phyloP scores from a whole-genome alignment of 2,888 invertebrate genomes.

The Dermolepida albohirtum region DNA sequence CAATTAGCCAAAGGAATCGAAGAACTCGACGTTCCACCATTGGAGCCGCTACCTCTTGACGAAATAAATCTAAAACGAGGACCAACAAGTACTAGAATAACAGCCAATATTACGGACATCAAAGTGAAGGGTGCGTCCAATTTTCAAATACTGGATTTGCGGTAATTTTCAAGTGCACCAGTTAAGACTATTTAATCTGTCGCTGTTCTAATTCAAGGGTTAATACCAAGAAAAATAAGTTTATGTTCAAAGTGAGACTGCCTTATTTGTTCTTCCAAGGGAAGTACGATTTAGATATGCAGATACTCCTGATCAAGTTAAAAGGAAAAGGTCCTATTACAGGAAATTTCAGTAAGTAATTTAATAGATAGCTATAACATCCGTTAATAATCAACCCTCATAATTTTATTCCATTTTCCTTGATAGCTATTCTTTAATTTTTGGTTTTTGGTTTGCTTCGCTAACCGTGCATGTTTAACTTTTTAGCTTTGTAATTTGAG shows the following conservation, averaged over 20 bases:
- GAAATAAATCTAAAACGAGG: constrained; percentile 73
- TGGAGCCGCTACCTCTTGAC: constrained; percentile 74
- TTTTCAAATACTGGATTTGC: constrained; percentile 71
- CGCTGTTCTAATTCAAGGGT: constrained; percentile 64
- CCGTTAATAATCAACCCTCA: too few species aligned
- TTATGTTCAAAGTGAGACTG: constrained; percentile 72
- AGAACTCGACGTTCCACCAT: constrained; percentile 75
- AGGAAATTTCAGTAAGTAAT: constrained; percentile 75
- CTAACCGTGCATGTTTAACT: too few species aligned
- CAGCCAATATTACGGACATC: constrained; percentile 72
- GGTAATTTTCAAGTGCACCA: constrained; percentile 63
- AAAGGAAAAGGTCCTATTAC: constrained; percentile 75
- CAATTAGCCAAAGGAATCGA: constrained; percentile 72
- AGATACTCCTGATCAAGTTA: constrained; percentile 72
- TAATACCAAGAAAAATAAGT: constrained; percentile 72
- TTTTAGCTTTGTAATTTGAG: too few species aligned
- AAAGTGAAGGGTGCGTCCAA: constrained; percentile 72
- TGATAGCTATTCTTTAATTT: too few species aligned
- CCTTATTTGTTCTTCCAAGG: constrained; percentile 73
- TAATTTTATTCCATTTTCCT: too few species aligned
- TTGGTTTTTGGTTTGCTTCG: too few species aligned
- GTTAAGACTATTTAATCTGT: constrained; percentile 1
- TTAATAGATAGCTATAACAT: not conserved
- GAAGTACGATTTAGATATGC: constrained; percentile 77
- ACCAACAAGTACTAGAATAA: constrained; percentile 65